phyloP scores from a whole-genome alignment of 2,888 invertebrate genomes.

The Ennomos quercinarius region DNA sequence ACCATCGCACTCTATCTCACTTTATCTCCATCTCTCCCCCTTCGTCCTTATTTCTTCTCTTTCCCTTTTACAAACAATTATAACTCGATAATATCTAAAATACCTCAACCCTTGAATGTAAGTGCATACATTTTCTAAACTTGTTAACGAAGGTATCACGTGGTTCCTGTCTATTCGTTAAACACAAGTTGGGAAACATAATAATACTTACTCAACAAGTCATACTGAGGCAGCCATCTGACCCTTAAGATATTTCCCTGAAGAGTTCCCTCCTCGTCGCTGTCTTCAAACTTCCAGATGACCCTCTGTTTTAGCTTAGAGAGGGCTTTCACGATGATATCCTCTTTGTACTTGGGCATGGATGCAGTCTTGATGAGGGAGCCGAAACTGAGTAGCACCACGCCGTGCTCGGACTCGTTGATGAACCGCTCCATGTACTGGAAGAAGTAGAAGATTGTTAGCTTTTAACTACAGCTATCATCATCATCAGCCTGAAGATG shows the following conservation, averaged over 20 bases:
- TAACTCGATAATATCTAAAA: too few species aligned
- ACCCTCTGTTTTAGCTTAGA: conserved; percentile 88
- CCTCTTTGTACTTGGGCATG: conserved; percentile 86
- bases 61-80: too few species aligned
- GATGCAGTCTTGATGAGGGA: conserved; percentile 90
- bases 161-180: too few species aligned
- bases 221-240: conserved; percentile 90
- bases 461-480: too few species aligned
- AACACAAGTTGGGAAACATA: too few species aligned
- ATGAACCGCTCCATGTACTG: conserved; percentile 88
- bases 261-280: conserved; percentile 67
- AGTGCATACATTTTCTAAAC: too few species aligned
- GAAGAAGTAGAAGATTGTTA: conserved; percentile 44
- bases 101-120: too few species aligned
- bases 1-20: too few species aligned
- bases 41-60: too few species aligned
- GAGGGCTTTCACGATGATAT: conserved; percentile 87
- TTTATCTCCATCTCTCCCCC: too few species aligned
- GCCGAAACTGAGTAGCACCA: conserved; percentile 91
- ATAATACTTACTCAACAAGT: conserved; percentile 89
- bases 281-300: conserved; percentile 92
- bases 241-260: conserved; percentile 84
- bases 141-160: too few species aligned
- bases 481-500: too few species aligned
- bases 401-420: conserved; percentile 88